A percentile compares a stretch with the other conserved stretches of the same genome.
Evolutionary conservation across 2,797 vertebrate species (phyloP).

Genomic region (Acanthopagrus latus): DNA sequence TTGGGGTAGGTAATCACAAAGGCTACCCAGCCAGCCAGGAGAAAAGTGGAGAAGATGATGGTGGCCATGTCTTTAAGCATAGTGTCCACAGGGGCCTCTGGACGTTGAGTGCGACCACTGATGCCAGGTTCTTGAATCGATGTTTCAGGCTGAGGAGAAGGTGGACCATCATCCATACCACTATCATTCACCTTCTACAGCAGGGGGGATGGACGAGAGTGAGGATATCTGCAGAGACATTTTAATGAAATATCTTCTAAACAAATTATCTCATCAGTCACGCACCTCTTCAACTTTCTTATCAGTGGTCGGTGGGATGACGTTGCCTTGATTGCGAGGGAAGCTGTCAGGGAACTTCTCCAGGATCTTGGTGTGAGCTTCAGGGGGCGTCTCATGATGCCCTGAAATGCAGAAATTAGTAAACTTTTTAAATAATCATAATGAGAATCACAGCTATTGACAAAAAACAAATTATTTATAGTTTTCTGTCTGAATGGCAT

Average conservation of each 20-base stretch:
- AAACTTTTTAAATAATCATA: neutral
- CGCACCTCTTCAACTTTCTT: constrained; percentile 88
- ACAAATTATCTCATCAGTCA: neutral
- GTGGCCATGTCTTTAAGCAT: constrained; percentile 98
- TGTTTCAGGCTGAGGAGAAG: constrained; percentile 79
- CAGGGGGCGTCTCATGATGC: constrained; percentile 95
- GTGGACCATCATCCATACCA: constrained; percentile 82
- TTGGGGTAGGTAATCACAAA: constrained; percentile 97
- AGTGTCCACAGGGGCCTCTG: constrained; percentile 93
- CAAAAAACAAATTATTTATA: neutral
- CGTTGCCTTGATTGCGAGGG: constrained; percentile 90
- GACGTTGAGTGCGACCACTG: constrained; percentile 63
- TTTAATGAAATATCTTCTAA: neutral
- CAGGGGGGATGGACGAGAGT: neutral
- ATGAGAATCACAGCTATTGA: neutral
- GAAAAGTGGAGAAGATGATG: constrained; percentile 96
- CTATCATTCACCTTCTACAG: constrained; percentile 88
- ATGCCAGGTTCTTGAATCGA: constrained; percentile 86
- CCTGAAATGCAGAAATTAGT: constrained; percentile 79
- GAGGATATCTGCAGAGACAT: neutral
- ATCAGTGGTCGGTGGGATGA: constrained; percentile 93
- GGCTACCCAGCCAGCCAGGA: constrained; percentile 96
- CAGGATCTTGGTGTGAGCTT: constrained; percentile 94
- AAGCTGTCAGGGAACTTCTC: constrained; percentile 94
- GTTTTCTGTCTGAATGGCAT: neutral